Conservation (phyloP, 2,113 vertebrate genomes). For the Lates calcarifer region DNA sequence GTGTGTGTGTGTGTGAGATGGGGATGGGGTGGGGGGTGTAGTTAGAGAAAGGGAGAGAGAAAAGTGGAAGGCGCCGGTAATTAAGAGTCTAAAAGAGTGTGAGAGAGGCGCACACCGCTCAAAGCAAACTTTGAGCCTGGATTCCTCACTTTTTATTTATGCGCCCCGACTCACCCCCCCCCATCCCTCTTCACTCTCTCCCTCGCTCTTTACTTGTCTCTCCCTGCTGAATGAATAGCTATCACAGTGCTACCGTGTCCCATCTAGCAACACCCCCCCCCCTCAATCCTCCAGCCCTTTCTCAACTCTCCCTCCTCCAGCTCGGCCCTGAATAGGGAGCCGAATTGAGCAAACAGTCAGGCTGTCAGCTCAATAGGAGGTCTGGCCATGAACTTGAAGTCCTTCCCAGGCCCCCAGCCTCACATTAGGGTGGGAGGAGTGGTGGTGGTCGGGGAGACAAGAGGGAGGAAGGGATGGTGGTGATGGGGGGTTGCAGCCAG, state of each 20-base stretch:
- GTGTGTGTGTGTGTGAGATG: slow-evolving; percentile 35
- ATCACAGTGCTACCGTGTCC: slow-evolving; percentile 80
- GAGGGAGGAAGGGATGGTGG: slow-evolving; percentile 57
- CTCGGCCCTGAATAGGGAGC: slow-evolving; percentile 81
- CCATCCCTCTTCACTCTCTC: slow-evolving; percentile 61
- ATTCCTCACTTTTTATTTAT: slow-evolving; percentile 82
- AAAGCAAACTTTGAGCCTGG: slow-evolving; percentile 79
- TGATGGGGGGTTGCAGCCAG: slow-evolving; percentile 74
- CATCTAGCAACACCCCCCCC: slow-evolving; percentile 64
- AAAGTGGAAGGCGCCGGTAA: slow-evolving; percentile 76
- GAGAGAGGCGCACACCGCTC: slow-evolving; percentile 79
- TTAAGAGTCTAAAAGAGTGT: slow-evolving; percentile 82
- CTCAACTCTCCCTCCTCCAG: slow-evolving; percentile 47
- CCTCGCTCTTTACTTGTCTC: slow-evolving; percentile 68
- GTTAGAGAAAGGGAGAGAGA: slow-evolving; percentile 60
- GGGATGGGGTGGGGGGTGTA: slow-evolving; percentile 27
- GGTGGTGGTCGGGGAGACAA: slow-evolving; percentile 64
- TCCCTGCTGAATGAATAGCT: slow-evolving; percentile 81
- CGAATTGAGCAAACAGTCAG: slow-evolving; percentile 88
- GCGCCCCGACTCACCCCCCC: slow-evolving; percentile 56
- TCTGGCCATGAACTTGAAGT: slow-evolving; percentile 88
- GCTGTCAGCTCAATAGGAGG: slow-evolving; percentile 89
- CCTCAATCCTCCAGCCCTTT: slow-evolving; percentile 55
- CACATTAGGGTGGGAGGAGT: slow-evolving; percentile 75
- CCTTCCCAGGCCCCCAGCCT: slow-evolving; percentile 85